Percentiles rank a stretch among this genome's conserved stretches.
Conservation (phyloP, 1,140 invertebrate genomes). For the Lasioglossum baleicum region DNA sequence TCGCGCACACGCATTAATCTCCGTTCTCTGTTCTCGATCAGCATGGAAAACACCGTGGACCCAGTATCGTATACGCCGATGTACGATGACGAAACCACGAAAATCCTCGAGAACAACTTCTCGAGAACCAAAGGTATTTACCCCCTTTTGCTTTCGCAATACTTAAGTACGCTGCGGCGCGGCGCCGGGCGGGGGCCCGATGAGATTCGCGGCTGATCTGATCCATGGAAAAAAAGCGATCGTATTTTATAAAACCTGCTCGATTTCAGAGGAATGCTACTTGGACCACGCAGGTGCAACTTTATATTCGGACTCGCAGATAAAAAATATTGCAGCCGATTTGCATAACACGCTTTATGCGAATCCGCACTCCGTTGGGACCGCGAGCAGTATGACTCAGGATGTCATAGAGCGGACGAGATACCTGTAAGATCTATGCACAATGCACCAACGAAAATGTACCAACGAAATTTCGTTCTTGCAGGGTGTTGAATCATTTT, state of each 20-base stretch:
- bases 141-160: not conserved
- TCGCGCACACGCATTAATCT: not conserved
- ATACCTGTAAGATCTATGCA: constrained; percentile 82
- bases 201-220: not conserved
- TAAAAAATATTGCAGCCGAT: constrained; percentile 84
- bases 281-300: constrained; percentile 95
- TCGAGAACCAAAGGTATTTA: constrained; percentile 61
- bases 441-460: not conserved
- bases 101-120: constrained; percentile 64
- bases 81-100: constrained; percentile 60
- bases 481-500: constrained; percentile 91
- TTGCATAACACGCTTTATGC: constrained; percentile 87
- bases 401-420: constrained; percentile 91
- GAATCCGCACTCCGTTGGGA: constrained; percentile 91
- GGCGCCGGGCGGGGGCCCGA: too few relatives aligned
- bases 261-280: constrained; percentile 87
- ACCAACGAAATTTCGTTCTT: constrained; percentile 43
- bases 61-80: constrained; percentile 49
- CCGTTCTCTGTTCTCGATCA: not conserved
- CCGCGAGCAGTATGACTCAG: constrained; percentile 86
- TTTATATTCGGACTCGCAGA: constrained; percentile 88
- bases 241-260: not conserved
- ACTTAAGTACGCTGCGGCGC: not conserved
- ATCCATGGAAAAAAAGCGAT: not conserved
- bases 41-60: constrained; percentile 58